Conservation (phyloP, 1,140 invertebrate genomes). For the Ceratina australensis region DNA sequence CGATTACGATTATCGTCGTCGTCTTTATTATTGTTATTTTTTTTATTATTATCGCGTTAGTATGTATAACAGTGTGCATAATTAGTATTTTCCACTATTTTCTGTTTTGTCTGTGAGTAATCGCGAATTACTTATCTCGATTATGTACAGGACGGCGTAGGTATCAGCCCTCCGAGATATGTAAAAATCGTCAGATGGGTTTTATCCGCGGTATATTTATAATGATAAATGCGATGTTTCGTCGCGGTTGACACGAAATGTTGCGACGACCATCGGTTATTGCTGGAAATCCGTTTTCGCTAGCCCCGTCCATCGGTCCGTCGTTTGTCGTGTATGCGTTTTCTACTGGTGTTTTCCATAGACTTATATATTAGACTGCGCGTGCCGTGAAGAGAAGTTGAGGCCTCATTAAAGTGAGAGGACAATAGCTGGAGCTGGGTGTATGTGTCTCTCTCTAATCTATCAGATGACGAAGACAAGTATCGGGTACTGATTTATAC, state of each 20-base stretch:
- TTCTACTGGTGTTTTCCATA: constrained; percentile 68
- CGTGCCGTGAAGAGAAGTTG: too few relatives aligned
- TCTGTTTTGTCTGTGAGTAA: too few relatives aligned
- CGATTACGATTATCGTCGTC: background rate
- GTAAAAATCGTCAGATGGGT: background rate
- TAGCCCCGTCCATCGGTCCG: too few relatives aligned
- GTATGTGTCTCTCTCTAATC: too few relatives aligned
- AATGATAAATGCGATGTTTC: constrained; percentile 46
- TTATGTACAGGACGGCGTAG: too few relatives aligned
- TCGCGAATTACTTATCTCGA: too few relatives aligned
- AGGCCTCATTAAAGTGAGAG: too few relatives aligned
- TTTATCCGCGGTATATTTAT: constrained; percentile 67
- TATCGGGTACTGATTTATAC: too few relatives aligned
- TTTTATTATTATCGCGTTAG: background rate
- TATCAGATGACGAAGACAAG: too few relatives aligned
- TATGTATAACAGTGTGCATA: constrained; percentile 17
- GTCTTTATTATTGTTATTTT: background rate
- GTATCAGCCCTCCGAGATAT: background rate
- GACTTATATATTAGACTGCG: too few relatives aligned
- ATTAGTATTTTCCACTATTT: constrained; percentile 4
- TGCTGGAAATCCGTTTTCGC: constrained; percentile 18
- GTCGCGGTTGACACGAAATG: background rate
- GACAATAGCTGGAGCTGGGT: too few relatives aligned
- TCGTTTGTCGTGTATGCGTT: constrained; percentile 74
- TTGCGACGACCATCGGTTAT: background rate